Evolutionary conservation across 2,888 invertebrate species (phyloP), one percentile per base, ranked within the genome.

Genomic region (Vesta saturnalis): DNA sequence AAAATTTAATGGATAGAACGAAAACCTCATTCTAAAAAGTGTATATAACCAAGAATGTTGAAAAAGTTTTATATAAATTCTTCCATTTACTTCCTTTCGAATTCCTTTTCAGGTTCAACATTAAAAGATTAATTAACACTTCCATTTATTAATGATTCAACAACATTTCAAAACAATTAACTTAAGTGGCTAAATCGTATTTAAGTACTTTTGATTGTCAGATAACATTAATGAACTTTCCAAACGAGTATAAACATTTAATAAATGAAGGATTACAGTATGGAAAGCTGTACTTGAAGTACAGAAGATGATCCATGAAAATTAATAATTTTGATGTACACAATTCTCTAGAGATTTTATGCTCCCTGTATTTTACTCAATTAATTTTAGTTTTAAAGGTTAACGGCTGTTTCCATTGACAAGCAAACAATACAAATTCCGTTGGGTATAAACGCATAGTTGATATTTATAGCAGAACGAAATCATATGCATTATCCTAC

Each of bases 1-100:
- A 39, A 39, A 39, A 39, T 39, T 39, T 39, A 39, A 39, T 39
- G 39, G 39, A 39, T 39, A 39, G 39, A 39, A 39, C 39, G 39
- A 39, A 39, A 39, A 39, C 39, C 39, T 39, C 39, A 39, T 39
- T 39, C 39, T n/a, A 39, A 39, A 39, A 39, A n/a, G 8, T 39
- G 39, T 39, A 39, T 39, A 39, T 39, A n/a, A n/a, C 39, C n/a
- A 39, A 39, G n/a, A n/a, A 39, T n/a, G 39, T 2, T 39, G 39
- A 39, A 8, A 39, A 39, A 39, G 8, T 39, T 39, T 39, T 8
- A 8, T 39, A 39, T 39, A 8, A 39, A 39, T 39, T 39, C 8
- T 39, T 12, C n/a, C 39, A 39, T 39, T 39, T 39, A n/a, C 39
- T 39, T n/a, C 2, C 39, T 39, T 39, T 39, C 39, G 8, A n/a